Conservation (phyloP, 2,797 vertebrate genomes). For the Sebastes cheni region DNA sequence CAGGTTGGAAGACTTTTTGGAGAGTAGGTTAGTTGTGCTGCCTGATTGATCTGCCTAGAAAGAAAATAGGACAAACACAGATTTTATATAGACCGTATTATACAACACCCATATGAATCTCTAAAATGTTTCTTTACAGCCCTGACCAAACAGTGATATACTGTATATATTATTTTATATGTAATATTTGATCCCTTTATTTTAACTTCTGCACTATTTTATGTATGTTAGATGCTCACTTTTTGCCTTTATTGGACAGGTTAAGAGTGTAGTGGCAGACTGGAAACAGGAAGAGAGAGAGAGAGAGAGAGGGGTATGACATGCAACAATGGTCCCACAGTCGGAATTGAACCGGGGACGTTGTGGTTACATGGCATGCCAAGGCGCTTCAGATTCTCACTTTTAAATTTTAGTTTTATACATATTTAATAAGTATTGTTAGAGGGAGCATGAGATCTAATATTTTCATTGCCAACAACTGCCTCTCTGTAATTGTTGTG, state of each 20-base stretch:
- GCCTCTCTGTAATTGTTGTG: not conserved
- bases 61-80: slow-evolving; percentile 19
- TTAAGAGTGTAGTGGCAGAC: not conserved
- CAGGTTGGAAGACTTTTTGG: slow-evolving; percentile 85
- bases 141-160: not conserved
- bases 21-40: slow-evolving; percentile 75
- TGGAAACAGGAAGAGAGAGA: not conserved
- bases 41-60: slow-evolving; percentile 71
- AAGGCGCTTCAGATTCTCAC: not conserved
- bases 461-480: not conserved
- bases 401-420: not conserved
- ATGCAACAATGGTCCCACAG: too few relatives aligned
- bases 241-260: not conserved
- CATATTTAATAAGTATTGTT: not conserved
- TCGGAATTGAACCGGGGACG: too few relatives aligned
- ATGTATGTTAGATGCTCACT: not conserved
- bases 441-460: not conserved
- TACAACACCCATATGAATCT: not conserved
- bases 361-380: not conserved
- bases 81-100: not conserved
- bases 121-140: slow-evolving; percentile 12
- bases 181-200: not conserved
- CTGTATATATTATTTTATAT: not conserved
- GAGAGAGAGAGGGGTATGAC: too few relatives aligned
- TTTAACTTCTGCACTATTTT: not conserved